Base-by-base conservation (phyloP, 2,888 invertebrate species). In the Cecidostiba fungosa region DNA sequence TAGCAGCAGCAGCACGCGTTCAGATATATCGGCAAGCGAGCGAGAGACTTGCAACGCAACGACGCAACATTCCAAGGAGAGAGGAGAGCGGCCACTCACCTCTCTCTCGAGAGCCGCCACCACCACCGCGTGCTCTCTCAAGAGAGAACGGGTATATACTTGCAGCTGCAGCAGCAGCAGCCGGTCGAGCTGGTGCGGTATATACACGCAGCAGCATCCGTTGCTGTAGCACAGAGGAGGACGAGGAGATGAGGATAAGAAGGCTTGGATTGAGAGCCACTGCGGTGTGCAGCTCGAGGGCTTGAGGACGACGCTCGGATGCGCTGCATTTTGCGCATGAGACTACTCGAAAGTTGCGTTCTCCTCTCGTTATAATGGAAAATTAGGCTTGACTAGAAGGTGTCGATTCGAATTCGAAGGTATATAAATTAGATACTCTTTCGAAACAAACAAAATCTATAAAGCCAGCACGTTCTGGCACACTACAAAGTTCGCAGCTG, bases 31-130 rank as follows among this genome's bases (percentile, higher is more conserved):
- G 50, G 66, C 69, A n/a, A 23, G 77, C 66, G 69, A 6, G 62
- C 59, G 72, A 36, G 66, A 14, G 72, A 39, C 47, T 72, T 50
- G 82, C 85, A 84, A 87, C 83, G 86, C 86, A 88, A 77, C 85
- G 85, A 88, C 86, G 88, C 88, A 89, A 88, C 89, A 89, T 89
- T 89, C 88, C 88, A 88, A 88, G 86, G 86, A 87, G 83, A 86
- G 85, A 86, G 87, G 87, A 88, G 87, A 87, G 87, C 88, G 89
- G 88, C 79, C 89, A 89, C 87, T 89, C 88, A 89, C 89, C 89
- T 66, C 36, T 70, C 72, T 36, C 72, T 23, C 43, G 69, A 43
- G 39, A 59, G 47, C 29, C 78, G 74, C 66, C 16, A 26, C 36
- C 10, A 62, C 66, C 0, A 26, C 50, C 78, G 29, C 78, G 78